phyloP scores from a whole-genome alignment of 2,797 vertebrate genomes.

The Alauda arvensis region DNA sequence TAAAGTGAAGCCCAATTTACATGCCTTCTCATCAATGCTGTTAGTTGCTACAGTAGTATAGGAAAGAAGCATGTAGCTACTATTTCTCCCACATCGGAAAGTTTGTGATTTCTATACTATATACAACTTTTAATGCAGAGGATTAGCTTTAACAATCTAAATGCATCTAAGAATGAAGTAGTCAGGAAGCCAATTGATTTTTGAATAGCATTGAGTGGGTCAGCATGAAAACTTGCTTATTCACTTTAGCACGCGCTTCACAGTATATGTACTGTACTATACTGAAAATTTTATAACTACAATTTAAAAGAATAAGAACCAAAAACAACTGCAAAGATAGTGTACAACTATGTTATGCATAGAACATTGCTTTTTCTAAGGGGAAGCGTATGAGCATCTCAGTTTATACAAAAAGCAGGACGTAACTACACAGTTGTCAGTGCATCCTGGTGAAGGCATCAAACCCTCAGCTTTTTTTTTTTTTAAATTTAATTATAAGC shows the following conservation, averaged over 20 bases:
- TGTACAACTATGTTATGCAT: constrained; percentile 91
- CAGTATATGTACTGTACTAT: constrained; percentile 89
- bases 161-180: constrained; percentile 71
- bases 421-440: constrained; percentile 83
- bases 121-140: constrained; percentile 70
- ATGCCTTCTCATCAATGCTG: constrained; percentile 80
- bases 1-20: constrained; percentile 81
- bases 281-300: constrained; percentile 80
- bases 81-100: constrained; percentile 61
- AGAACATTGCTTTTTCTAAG: constrained; percentile 93
- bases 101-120: constrained; percentile 64
- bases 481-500: constrained; percentile 77
- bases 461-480: constrained; percentile 74
- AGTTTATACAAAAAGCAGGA: constrained; percentile 90
- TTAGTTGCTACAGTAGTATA: constrained; percentile 71
- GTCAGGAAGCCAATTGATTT: constrained; percentile 72
- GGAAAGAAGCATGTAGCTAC: constrained; percentile 74
- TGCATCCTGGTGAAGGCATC: constrained; percentile 80
- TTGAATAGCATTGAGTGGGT: constrained; percentile 76
- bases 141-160: constrained; percentile 74
- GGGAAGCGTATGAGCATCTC: constrained; percentile 88
- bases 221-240: constrained; percentile 80
- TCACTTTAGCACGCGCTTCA: constrained; percentile 90
- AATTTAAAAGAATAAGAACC: constrained; percentile 80
- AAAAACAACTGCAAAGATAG: constrained; percentile 87